Evolutionary conservation across 2,888 invertebrate genomes (phyloP).

Genomic region (Operophtera brumata): DNA sequence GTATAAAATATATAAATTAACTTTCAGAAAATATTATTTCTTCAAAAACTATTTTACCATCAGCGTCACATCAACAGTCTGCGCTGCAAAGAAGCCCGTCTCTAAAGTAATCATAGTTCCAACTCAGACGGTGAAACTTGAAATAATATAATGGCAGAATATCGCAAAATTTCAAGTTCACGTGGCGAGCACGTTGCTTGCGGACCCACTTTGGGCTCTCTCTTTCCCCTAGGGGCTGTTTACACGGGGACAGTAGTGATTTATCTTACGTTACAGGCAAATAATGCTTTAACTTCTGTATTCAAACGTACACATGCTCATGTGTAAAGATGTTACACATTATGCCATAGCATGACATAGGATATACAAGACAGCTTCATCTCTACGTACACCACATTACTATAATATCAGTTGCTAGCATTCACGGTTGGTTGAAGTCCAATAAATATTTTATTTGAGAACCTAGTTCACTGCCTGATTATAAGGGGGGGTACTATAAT

Average conservation of each 20-base stretch:
- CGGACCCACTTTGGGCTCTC: constrained; percentile 12
- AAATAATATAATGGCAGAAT: constrained; percentile 39
- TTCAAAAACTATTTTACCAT: constrained; percentile 17
- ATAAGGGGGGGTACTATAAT: no score
- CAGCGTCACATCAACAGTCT: constrained; percentile 16
- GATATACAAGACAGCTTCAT: no score
- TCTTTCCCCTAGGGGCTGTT: constrained; percentile 3
- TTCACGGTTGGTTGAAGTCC: no score
- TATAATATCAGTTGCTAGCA: no score
- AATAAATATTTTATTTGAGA: no score
- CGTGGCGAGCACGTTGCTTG: constrained; percentile 34
- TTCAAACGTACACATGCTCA: no score
- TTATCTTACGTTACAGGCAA: no score
- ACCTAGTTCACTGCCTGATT: no score
- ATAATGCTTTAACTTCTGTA: no score
- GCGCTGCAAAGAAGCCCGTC: constrained; percentile 20
- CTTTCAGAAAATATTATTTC: constrained; percentile 15
- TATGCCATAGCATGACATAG: no score
- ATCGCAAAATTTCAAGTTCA: constrained; percentile 45
- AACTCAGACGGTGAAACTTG: constrained; percentile 32
- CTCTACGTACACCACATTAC: no score
- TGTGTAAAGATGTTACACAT: no score
- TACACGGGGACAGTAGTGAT: constrained; percentile 1
- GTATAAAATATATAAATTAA: background rate
- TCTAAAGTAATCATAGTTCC: constrained; percentile 32